Evolutionary conservation across 2,888 invertebrate genomes (phyloP).

Genomic region (Heteromurus nitidus): DNA sequence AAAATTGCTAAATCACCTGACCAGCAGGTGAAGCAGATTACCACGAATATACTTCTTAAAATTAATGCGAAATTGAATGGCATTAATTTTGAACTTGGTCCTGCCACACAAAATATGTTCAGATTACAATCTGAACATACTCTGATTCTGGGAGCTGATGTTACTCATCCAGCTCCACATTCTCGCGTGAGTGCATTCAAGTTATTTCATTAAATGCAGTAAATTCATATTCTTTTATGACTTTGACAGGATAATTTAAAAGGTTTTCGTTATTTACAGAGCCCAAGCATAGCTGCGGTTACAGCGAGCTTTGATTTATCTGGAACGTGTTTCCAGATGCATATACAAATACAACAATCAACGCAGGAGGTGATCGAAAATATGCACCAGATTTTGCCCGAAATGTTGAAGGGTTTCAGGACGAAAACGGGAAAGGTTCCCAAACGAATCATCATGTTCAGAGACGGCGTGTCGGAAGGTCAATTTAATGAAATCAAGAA

Average conservation of each 20-base stretch:
- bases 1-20: conserved; percentile 48
- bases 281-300: conserved; percentile 65
- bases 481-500: conserved; percentile 75
- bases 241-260: not conserved
- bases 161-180: conserved; percentile 76
- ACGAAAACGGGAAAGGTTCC: conserved; percentile 71
- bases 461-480: conserved; percentile 76
- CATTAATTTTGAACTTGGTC: conserved; percentile 74
- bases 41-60: conserved; percentile 74
- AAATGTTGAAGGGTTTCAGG: conserved; percentile 66
- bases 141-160: conserved; percentile 77
- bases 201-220: not conserved
- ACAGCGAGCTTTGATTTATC: conserved; percentile 64
- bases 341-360: conserved; percentile 62
- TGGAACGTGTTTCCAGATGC: conserved; percentile 69
- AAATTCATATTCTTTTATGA: too few relatives aligned
- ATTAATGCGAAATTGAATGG: conserved; percentile 76
- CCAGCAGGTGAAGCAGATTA: conserved; percentile 71
- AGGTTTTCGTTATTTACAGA: conserved; percentile 5
- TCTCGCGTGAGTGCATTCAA: conserved; percentile 67
- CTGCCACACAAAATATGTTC: conserved; percentile 61
- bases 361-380: conserved; percentile 34
- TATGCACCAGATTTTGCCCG: not conserved
- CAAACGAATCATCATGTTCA: conserved; percentile 74
- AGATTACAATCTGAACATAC: conserved; percentile 73